A percentile compares a stretch with the other conserved stretches of the same genome.
Evolutionary conservation across 2,113 vertebrate genomes (phyloP).

Genomic region (Planiliza haematocheilus): DNA sequence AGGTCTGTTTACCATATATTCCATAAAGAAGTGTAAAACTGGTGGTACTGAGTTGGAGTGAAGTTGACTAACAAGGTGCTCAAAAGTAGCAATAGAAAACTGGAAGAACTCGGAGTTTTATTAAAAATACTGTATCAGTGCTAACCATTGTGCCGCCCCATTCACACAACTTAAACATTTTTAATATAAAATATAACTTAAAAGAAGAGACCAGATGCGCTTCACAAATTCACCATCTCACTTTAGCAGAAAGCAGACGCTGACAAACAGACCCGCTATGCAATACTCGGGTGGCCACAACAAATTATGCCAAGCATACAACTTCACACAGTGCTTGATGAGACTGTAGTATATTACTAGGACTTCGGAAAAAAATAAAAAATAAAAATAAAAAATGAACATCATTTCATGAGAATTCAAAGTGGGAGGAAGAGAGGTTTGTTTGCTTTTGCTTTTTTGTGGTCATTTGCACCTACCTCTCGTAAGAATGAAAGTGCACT

Average conservation of each 20-base stretch:
- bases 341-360: background rate
- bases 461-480: conserved; percentile 68
- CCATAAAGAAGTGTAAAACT: too few species aligned
- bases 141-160: too few species aligned
- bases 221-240: conserved; percentile 19
- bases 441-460: conserved; percentile 74
- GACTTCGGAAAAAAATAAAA: conserved; percentile 4
- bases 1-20: too few species aligned
- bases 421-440: conserved; percentile 35
- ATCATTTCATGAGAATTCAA: conserved; percentile 50
- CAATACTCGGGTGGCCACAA: conserved; percentile 11
- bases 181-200: conserved; percentile 20
- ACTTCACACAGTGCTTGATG: background rate
- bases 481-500: conserved; percentile 58
- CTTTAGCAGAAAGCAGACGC: conserved; percentile 13
- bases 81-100: too few species aligned
- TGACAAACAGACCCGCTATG: conserved; percentile 17
- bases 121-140: too few species aligned
- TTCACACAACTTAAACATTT: conserved; percentile 28
- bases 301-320: background rate
- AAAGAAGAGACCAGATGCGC: conserved; percentile 14
- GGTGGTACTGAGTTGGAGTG: too few species aligned
- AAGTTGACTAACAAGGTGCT: too few species aligned
- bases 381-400: conserved; percentile 67
- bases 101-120: too few species aligned